Percentiles rank a stretch among this genome's conserved stretches.
These are phyloP conservation scores for Pseudomyrmex dendroicus DNA, from an alignment of 1,140 invertebrate species.

Conservation along the genomic window DNA sequence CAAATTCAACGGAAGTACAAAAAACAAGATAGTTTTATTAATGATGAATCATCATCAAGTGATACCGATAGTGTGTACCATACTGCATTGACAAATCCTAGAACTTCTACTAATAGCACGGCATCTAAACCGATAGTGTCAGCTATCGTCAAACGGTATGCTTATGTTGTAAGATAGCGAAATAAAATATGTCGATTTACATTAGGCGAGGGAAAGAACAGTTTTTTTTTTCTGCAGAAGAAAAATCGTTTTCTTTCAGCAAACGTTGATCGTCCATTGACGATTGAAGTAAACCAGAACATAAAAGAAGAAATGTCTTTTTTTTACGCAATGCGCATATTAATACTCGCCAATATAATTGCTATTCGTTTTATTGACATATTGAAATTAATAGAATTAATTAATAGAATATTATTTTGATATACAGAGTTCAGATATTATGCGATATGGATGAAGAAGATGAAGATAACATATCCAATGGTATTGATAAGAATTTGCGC, in stretches of 20 bases:
- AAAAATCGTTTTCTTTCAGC: too few species aligned
- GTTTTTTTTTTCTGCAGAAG: too few species aligned
- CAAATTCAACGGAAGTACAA: constrained; percentile 47
- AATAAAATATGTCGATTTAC: too few species aligned
- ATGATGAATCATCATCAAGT: constrained; percentile 73
- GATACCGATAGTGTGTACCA: constrained; percentile 76
- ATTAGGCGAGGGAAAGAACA: too few species aligned
- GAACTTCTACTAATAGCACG: constrained; percentile 44
- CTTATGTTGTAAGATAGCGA: neutral
- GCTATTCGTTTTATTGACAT: neutral
- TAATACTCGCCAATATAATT: neutral
- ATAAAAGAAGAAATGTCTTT: too few species aligned
- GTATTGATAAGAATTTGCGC: constrained; percentile 54
- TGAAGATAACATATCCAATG: constrained; percentile 62
- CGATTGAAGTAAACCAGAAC: too few species aligned
- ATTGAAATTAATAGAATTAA: constrained; percentile 14
- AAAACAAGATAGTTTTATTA: constrained; percentile 75
- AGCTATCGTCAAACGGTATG: constrained; percentile 35
- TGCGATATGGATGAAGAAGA: constrained; percentile 79
- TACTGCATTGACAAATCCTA: constrained; percentile 77
- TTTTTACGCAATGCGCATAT: too few species aligned
- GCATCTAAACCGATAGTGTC: constrained; percentile 17
- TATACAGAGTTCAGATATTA: constrained; percentile 71
- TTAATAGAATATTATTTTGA: constrained; percentile 26
- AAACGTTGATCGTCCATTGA: too few species aligned